Conservation (phyloP, 2,888 invertebrate genomes). For the Dryococelus australis region DNA sequence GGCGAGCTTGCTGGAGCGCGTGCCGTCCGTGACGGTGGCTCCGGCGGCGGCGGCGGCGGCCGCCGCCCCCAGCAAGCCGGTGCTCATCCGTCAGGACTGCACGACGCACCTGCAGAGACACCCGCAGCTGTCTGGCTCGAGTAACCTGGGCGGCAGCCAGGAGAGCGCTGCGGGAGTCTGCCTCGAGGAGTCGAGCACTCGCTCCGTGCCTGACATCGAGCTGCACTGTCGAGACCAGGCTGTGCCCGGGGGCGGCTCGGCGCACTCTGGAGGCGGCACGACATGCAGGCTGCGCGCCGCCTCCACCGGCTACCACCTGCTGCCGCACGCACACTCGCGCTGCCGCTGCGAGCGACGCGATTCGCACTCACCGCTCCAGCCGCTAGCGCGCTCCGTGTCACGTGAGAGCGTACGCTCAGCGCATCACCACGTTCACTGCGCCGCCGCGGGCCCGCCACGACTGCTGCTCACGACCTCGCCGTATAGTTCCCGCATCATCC, state of each 20-base stretch:
- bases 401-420: conserved; percentile 78
- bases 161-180: conserved; percentile 60
- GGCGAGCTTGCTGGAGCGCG: conserved; percentile 76
- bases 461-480: conserved; percentile 75
- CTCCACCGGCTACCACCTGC: conserved; percentile 71
- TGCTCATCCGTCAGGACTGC: conserved; percentile 85
- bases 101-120: conserved; percentile 71
- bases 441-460: conserved; percentile 66
- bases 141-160: conserved; percentile 68
- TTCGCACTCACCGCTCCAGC: conserved; percentile 79
- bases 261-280: conserved; percentile 16
- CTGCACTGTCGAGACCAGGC: conserved; percentile 72
- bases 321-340: conserved; percentile 66
- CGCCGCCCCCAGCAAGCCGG: conserved; percentile 70
- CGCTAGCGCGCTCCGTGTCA: conserved; percentile 78
- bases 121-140: conserved; percentile 32
- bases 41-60: conserved; percentile 53
- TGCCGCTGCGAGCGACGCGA: conserved; percentile 78
- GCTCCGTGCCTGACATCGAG: conserved; percentile 84
- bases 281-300: conserved; percentile 54
- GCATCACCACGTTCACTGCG: conserved; percentile 66
- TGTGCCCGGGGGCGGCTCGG: conserved; percentile 34
- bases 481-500: conserved; percentile 78
- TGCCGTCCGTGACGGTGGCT: conserved; percentile 63
- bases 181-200: conserved; percentile 55